These are phyloP conservation scores for Coturnix japonica DNA, from an alignment of 2,113 vertebrate species.

Conservation along the genomic window DNA sequence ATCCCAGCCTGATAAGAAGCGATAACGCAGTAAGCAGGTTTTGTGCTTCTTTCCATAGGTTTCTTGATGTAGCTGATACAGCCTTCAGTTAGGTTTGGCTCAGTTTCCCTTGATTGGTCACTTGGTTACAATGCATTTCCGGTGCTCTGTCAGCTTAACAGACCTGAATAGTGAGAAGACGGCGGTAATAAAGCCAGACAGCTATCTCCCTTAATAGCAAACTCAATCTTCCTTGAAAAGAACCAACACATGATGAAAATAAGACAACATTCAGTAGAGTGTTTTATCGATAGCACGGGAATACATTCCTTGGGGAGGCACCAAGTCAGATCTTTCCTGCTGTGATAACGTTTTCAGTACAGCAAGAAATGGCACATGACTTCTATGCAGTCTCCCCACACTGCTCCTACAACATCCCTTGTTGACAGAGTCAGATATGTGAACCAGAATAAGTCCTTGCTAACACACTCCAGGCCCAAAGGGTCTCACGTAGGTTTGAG, in stretches of 20 bases:
- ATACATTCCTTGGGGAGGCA: neutral
- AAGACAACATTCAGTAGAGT: neutral
- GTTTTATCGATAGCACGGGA: neutral
- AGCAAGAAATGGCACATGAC: neutral
- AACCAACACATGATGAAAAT: neutral
- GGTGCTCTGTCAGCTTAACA: neutral
- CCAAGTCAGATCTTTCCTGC: neutral
- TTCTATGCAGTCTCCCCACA: neutral
- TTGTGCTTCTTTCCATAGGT: neutral
- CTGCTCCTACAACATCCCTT: conserved; percentile 25
- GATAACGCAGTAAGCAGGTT: conserved; percentile 2
- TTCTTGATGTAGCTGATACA: conserved; percentile 22
- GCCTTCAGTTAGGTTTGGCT: neutral
- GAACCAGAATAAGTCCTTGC: neutral
- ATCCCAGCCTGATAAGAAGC: conserved; percentile 15
- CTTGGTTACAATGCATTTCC: neutral
- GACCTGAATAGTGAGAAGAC: neutral
- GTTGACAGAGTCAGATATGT: neutral
- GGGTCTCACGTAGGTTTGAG: neutral
- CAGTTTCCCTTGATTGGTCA: neutral
- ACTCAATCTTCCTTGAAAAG: neutral
- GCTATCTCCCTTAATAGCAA: neutral
- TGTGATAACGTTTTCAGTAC: neutral
- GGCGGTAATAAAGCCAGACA: neutral
- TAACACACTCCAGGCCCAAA: neutral